These are phyloP conservation scores for Thereuonema tuberculata DNA, from an alignment of 1,140 invertebrate genomes.

Conservation along the genomic window DNA sequence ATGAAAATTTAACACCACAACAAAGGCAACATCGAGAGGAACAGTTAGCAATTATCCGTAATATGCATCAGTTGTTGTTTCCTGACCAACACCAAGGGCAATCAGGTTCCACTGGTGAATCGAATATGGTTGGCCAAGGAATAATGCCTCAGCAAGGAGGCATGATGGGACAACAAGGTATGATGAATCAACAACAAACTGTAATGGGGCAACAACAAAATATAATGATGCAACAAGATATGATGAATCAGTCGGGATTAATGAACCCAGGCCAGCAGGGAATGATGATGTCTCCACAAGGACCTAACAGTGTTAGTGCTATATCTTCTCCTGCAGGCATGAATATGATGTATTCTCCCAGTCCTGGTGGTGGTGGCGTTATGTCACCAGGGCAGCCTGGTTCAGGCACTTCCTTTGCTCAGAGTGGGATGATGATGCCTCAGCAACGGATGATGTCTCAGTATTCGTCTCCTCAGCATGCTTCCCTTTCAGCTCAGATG, in stretches of 20 bases:
- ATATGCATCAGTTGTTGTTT: conserved; percentile 85
- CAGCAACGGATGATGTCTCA: conserved; percentile 24
- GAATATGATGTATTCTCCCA: conserved; percentile 1
- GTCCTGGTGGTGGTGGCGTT: not conserved
- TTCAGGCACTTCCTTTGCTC: not conserved
- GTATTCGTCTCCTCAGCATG: conserved; percentile 20
- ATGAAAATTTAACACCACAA: conserved; percentile 91
- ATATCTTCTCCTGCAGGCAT: not conserved
- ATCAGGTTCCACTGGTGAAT: too few species aligned
- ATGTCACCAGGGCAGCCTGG: not conserved
- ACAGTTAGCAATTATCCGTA: conserved; percentile 73
- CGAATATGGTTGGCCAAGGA: too few species aligned
- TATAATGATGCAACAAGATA: conserved; percentile 26
- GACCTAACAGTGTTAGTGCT: not conserved
- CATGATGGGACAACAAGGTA: conserved; percentile 16
- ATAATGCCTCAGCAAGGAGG: conserved; percentile 17
- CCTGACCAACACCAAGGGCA: conserved; percentile 46
- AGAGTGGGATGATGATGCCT: conserved; percentile 17
- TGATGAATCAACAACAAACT: not conserved
- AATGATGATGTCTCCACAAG: conserved; percentile 25
- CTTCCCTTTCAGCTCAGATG: conserved; percentile 27
- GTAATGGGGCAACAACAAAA: conserved; percentile 24
- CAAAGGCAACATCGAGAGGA: conserved; percentile 86
- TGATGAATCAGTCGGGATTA: conserved; percentile 23
- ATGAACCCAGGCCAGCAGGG: conserved; percentile 14